Percentiles rank a stretch among this genome's conserved stretches.
Evolutionary conservation across 2,113 vertebrate genomes (phyloP).

Genomic region (Syngnathus floridae): DNA sequence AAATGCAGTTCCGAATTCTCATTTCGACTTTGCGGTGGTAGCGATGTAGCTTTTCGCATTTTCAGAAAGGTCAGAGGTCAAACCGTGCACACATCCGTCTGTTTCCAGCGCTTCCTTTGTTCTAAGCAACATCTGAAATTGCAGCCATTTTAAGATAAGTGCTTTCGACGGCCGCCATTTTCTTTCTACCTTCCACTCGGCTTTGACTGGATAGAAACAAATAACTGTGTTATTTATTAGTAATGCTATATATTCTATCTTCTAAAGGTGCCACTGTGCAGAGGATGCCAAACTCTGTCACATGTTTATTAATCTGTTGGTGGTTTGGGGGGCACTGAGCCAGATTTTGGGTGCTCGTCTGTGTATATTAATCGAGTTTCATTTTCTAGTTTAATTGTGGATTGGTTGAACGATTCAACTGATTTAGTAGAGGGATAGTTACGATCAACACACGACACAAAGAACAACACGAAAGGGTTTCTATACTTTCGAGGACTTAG

Average conservation of each 20-base stretch:
- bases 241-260: constrained; percentile 48
- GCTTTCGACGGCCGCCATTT: constrained; percentile 49
- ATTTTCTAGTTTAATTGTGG: constrained; percentile 63
- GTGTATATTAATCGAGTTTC: constrained; percentile 63
- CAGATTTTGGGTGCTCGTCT: constrained; percentile 50
- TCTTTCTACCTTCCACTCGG: constrained; percentile 50
- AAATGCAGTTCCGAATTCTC: constrained; percentile 48
- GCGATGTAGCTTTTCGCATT: constrained; percentile 32
- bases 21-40: constrained; percentile 27
- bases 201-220: constrained; percentile 60
- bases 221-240: constrained; percentile 61
- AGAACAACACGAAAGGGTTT: background rate
- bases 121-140: constrained; percentile 46
- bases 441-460: constrained; percentile 30
- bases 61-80: background rate
- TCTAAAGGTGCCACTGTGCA: constrained; percentile 67
- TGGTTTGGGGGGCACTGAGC: constrained; percentile 9
- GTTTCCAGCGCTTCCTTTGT: constrained; percentile 53
- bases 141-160: constrained; percentile 51
- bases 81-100: constrained; percentile 58
- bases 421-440: background rate
- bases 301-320: constrained; percentile 56
- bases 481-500: constrained; percentile 43
- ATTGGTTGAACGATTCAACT: constrained; percentile 52
- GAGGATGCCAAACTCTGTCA: constrained; percentile 60